Percentiles rank a stretch among this genome's conserved stretches.
These are phyloP conservation scores for Serripes groenlandicus DNA, from an alignment of 2,888 invertebrate species.

Conservation along the genomic window DNA sequence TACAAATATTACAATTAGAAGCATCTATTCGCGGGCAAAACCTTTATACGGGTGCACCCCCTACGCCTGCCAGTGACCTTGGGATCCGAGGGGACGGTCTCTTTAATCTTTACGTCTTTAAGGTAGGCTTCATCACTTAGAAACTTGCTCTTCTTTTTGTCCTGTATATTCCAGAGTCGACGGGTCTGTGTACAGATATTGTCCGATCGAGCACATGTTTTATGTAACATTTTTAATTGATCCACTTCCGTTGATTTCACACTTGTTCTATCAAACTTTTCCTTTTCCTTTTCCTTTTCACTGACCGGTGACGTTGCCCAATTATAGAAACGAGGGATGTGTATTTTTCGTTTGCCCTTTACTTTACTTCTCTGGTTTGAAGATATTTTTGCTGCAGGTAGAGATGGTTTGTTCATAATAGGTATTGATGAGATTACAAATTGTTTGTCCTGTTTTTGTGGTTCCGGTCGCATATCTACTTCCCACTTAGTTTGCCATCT, in stretches of 20 bases:
- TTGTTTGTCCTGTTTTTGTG: neutral
- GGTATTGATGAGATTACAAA: neutral
- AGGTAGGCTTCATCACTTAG: neutral
- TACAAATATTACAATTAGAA: too few species aligned
- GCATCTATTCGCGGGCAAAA: too few species aligned
- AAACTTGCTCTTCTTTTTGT: neutral
- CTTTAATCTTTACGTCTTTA: slow-evolving; percentile 9
- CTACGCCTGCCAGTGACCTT: neutral
- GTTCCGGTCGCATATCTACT: slow-evolving; percentile 47
- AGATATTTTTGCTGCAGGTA: neutral
- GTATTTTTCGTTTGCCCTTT: neutral
- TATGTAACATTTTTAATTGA: slow-evolving; percentile 50
- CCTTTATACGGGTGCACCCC: neutral
- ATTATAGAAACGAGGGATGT: neutral
- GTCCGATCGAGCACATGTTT: slow-evolving; percentile 50
- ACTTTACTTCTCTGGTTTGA: neutral
- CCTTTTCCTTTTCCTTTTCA: slow-evolving; percentile 6
- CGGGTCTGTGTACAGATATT: slow-evolving; percentile 30
- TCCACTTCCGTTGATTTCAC: slow-evolving; percentile 48
- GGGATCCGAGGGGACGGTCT: neutral
- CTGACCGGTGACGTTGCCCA: neutral
- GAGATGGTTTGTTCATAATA: neutral
- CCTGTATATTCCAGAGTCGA: slow-evolving; percentile 30
- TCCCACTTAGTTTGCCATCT: slow-evolving; percentile 61
- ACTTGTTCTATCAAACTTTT: slow-evolving; percentile 46